phyloP scores from a whole-genome alignment of 2,888 invertebrate species.

The Entomobrya proxima region DNA sequence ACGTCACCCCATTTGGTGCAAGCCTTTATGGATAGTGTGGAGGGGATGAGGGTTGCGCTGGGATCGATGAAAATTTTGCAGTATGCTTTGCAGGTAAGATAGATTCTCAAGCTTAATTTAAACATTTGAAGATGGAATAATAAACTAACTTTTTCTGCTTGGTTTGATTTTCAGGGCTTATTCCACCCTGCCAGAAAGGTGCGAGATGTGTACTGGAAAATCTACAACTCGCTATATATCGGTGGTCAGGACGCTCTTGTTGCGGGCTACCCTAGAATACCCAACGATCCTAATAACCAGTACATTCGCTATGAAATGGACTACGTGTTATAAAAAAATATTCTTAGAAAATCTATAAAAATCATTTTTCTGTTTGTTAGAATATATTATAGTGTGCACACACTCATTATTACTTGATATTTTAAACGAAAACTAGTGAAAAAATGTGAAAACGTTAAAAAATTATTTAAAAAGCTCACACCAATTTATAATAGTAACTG shows the following conservation, averaged over 20 bases:
- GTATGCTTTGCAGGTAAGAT: constrained; percentile 91
- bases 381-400: not conserved
- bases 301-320: constrained; percentile 95
- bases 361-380: not conserved
- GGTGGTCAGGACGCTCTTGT: constrained; percentile 99
- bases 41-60: constrained; percentile 96
- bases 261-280: constrained; percentile 97
- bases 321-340: constrained; percentile 85
- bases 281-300: constrained; percentile 96
- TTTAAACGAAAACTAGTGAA: too few species aligned
- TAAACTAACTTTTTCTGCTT: constrained; percentile 8
- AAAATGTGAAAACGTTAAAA: too few species aligned
- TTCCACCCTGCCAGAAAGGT: constrained; percentile 99
- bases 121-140: not conserved
- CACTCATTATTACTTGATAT: too few species aligned
- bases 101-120: not conserved
- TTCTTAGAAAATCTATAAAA: not conserved
- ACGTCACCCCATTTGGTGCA: constrained; percentile 99
- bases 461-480: too few species aligned
- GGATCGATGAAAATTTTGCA: constrained; percentile 98
- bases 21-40: constrained; percentile 99
- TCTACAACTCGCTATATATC: constrained; percentile 99
- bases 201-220: constrained; percentile 99
- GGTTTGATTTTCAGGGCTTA: constrained; percentile 84
- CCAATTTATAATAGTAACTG: too few species aligned